Conservation (phyloP, 2,113 vertebrate genomes). For the Okapia johnstoni region DNA sequence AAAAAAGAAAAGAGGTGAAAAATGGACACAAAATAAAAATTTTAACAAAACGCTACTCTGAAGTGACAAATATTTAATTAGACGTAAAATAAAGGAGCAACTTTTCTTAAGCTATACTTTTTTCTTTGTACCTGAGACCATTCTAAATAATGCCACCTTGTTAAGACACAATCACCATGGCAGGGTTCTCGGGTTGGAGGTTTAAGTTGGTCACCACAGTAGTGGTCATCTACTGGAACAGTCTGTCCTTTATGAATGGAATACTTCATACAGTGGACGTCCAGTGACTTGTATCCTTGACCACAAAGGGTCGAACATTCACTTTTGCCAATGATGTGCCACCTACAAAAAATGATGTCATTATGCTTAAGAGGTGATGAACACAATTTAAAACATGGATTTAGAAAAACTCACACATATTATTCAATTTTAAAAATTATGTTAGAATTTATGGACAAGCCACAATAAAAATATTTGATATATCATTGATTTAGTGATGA, state of each 20-base stretch:
- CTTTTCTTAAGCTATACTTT: background rate
- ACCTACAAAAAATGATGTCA: conserved; percentile 81
- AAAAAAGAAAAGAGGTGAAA: background rate
- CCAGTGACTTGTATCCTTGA: conserved; percentile 87
- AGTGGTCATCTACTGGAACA: conserved; percentile 82
- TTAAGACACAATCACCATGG: conserved; percentile 89
- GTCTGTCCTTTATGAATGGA: conserved; percentile 82
- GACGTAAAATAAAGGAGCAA: background rate
- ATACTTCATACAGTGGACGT: conserved; percentile 93
- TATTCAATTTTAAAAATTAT: background rate
- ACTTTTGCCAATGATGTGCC: conserved; percentile 90
- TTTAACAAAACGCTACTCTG: background rate
- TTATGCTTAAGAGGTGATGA: background rate
- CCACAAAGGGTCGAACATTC: conserved; percentile 93
- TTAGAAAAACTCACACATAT: background rate
- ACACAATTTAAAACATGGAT: background rate
- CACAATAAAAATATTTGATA: background rate
- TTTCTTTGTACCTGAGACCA: conserved; percentile 91
- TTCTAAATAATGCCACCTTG: conserved; percentile 93
- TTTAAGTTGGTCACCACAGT: conserved; percentile 86
- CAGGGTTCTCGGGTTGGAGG: conserved; percentile 89
- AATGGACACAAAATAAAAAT: background rate
- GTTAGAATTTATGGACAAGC: background rate
- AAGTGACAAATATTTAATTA: background rate
- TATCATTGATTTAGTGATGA: background rate